These are phyloP conservation scores for Andricus curvator DNA, from an alignment of 2,888 invertebrate species.

Conservation along the genomic window DNA sequence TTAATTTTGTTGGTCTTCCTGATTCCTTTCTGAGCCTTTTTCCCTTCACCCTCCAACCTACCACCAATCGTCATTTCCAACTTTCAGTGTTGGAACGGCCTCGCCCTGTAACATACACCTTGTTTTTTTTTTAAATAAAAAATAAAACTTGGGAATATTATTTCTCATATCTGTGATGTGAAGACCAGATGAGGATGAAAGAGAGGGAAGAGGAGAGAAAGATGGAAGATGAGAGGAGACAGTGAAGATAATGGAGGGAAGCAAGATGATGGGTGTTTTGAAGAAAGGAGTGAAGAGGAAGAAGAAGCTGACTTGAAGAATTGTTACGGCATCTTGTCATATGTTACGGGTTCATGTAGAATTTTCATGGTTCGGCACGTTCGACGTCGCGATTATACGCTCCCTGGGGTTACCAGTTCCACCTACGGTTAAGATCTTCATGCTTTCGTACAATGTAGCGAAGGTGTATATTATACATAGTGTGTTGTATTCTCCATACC, in stretches of 20 bases:
- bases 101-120: not conserved
- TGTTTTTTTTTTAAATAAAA: not conserved
- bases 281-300: conserved; percentile 42
- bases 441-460: not conserved
- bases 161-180: conserved; percentile 53
- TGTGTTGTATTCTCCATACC: not conserved
- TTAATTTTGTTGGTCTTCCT: conserved; percentile 44
- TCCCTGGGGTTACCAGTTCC: conserved; percentile 1
- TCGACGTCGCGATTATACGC: conserved; percentile 15
- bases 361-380: conserved; percentile 36
- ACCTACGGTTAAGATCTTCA: not conserved
- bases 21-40: conserved; percentile 60
- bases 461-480: not conserved
- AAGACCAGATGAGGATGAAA: conserved; percentile 42
- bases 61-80: conserved; percentile 67
- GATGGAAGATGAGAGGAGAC: conserved; percentile 25
- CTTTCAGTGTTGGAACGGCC: conserved; percentile 67
- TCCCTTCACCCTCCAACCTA: conserved; percentile 46
- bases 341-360: conserved; percentile 12
- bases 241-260: conserved; percentile 39
- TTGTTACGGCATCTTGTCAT: conserved; percentile 21
- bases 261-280: conserved; percentile 33
- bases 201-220: not conserved
- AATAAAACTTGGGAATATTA: conserved; percentile 65
- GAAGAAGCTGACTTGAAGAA: conserved; percentile 13